Evolutionary conservation across 2,113 vertebrate species (phyloP).

Genomic region (Chlamydotis undulata): DNA sequence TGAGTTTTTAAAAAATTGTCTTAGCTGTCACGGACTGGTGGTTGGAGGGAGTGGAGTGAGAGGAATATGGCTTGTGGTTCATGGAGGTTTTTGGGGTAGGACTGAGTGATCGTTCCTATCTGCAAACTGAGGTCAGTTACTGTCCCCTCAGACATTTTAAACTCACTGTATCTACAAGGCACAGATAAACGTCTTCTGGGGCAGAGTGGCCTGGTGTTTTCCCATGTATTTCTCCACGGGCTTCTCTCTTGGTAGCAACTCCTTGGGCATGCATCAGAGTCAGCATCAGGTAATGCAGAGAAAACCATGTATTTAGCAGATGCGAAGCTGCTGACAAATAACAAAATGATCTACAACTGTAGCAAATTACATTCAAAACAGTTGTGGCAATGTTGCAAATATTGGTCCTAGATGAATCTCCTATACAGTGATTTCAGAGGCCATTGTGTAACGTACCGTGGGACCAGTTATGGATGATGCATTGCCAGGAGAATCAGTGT

Average conservation of each 20-base stretch:
- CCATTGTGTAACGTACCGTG: not conserved
- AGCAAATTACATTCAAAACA: not conserved
- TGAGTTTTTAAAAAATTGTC: not conserved
- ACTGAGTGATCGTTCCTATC: rapidly evolving
- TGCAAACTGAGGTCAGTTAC: not conserved
- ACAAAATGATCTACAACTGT: not conserved
- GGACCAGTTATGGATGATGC: not conserved
- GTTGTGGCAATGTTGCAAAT: not conserved
- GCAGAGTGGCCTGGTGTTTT: not conserved
- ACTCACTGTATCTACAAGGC: not conserved
- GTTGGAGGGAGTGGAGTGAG: not conserved
- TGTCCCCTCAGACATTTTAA: not conserved
- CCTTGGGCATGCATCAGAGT: not conserved
- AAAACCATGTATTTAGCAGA: not conserved
- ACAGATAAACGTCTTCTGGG: not conserved
- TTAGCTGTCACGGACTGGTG: not conserved
- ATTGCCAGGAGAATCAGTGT: not conserved
- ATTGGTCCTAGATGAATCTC: not conserved
- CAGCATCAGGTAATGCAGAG: not conserved
- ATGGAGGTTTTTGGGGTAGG: not conserved
- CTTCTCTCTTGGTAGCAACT: not conserved
- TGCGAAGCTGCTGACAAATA: not conserved
- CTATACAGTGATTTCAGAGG: not conserved
- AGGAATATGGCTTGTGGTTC: not conserved
- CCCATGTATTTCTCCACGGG: not conserved